These are phyloP conservation scores for Geothlypis trichas DNA, from an alignment of 2,113 vertebrate species.

Conservation along the genomic window DNA sequence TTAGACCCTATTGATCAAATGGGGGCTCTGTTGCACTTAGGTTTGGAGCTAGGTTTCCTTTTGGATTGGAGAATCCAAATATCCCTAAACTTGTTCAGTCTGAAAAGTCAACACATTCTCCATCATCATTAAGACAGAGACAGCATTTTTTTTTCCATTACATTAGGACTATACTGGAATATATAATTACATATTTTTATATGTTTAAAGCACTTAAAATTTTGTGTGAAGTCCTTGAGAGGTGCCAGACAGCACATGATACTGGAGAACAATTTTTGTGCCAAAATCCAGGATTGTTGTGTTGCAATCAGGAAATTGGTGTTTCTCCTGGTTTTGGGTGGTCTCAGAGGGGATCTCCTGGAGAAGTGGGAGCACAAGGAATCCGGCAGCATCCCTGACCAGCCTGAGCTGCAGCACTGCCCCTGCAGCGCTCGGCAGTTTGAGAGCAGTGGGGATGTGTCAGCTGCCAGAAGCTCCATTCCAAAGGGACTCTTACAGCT, in stretches of 20 bases:
- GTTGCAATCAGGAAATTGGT: not conserved
- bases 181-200: not conserved
- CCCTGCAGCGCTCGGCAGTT: not conserved
- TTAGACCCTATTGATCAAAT: not conserved
- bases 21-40: not conserved
- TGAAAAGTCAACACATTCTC: not conserved
- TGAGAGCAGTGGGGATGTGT: not conserved
- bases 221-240: not conserved
- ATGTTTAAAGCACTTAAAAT: not conserved
- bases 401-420: not conserved
- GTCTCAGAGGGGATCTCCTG: not conserved
- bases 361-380: not conserved
- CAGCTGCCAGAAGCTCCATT: not conserved
- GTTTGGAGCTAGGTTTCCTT: not conserved
- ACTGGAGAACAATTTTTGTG: not conserved
- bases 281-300: not conserved
- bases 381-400: not conserved
- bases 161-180: not conserved
- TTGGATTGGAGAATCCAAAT: not conserved
- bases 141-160: not conserved
- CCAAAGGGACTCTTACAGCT: not conserved
- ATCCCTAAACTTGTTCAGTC: not conserved
- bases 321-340: not conserved
- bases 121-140: not conserved
- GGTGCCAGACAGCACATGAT: not conserved